Base-by-base conservation (phyloP, 2,113 vertebrate species). In the Melanerpes aurifrons region DNA sequence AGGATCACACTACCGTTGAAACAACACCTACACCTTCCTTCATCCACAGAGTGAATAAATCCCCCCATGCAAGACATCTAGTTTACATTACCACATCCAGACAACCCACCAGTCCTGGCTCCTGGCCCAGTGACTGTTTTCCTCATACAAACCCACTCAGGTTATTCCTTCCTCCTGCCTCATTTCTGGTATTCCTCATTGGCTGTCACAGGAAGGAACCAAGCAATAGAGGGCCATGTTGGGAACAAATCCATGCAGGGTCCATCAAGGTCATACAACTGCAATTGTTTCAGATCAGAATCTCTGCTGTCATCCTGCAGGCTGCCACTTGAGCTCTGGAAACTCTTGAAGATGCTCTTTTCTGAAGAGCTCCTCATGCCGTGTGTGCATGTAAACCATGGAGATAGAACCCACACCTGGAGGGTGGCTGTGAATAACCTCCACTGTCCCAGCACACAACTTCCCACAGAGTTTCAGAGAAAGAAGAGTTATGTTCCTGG, bases 51-150 rank as follows among this genome's bases (percentile, higher is more conserved):
- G 61, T 2, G 12, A 66, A 75, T 53, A 43, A 75, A 25, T 3
- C 3, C 15, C 20, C 43, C 47, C 0, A 0, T 1, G 7, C 0
- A 2, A 5, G 32, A 35, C 14, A 5, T 3, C 45, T 4, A 7
- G 12, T 2, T 66, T 29, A 20, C 45, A 29, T 24, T 9, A n/a
- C 20, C 47, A 10, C 50, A 10, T 5, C 47, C 26, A 48, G 37
- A 43, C 4, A 5, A 76, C 29, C 7, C 72, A 29, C 22, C 12
- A 40, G 74, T 78, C 40, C 45, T 6, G 32, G 32, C 3, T 61
- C 47, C 82, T 15, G 17, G 58, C 31, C 32, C 54, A 13, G 14
- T 1, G 24, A 35, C 31, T 3, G 4, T 5, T 32, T 43, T 15
- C 50, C 64, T 22, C 2, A 0, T 9, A 25, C 40, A 69, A 2